Conservation (phyloP, 1,140 invertebrate genomes). For the Drosophila lowei region DNA sequence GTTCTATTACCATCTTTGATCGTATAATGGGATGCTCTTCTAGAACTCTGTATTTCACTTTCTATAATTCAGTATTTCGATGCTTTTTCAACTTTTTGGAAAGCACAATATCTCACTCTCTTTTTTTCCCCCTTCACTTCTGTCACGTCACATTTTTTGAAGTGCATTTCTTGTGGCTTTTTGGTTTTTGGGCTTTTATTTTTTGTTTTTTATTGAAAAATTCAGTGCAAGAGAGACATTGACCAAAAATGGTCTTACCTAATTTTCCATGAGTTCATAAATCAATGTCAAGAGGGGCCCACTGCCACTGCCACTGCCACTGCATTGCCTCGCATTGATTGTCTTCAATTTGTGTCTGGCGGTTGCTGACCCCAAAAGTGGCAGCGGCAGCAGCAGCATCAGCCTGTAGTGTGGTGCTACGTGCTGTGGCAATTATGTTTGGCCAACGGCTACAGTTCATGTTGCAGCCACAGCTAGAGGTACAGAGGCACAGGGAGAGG, state of each 20-base stretch:
- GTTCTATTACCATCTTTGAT: too few species aligned
- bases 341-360: conserved; percentile 66
- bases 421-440: conserved; percentile 52
- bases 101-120: too few species aligned
- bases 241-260: conserved; percentile 77
- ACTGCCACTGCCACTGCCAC: too few species aligned
- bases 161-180: conserved; percentile 20
- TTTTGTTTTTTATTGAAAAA: conserved; percentile 21
- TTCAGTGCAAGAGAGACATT: conserved; percentile 45
- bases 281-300: conserved; percentile 68
- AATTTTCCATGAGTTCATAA: conserved; percentile 80
- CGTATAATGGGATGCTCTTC: too few species aligned
- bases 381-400: conserved; percentile 16
- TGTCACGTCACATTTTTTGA: conserved; percentile 41
- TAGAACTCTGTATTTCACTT: too few species aligned
- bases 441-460: conserved; percentile 32
- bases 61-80: too few species aligned
- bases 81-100: too few species aligned
- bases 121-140: conserved; percentile 22
- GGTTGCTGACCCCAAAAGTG: conserved; percentile 55
- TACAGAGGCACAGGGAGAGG: conserved; percentile 19
- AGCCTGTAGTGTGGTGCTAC: conserved; percentile 9
- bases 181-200: conserved; percentile 18
- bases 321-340: conserved; percentile 52
- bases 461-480: conserved; percentile 27